Conservation (phyloP, 2,888 invertebrate species). For the Exephanes ischioxanthus region DNA sequence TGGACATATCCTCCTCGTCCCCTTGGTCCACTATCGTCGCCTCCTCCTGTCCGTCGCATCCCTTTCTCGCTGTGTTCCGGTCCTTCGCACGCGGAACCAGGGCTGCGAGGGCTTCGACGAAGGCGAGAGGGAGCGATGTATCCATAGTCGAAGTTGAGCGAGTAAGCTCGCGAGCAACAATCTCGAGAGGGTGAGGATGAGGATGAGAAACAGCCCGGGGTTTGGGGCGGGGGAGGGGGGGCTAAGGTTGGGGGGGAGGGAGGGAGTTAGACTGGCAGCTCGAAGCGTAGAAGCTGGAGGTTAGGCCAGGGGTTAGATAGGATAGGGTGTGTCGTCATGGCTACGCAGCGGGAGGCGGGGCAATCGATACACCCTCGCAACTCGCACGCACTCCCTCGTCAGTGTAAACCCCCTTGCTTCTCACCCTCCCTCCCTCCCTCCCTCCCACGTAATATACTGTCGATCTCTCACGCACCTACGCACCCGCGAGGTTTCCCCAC, state of each 20-base stretch:
- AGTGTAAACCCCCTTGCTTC: conserved; percentile 68
- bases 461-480: conserved; percentile 37
- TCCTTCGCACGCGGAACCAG: conserved; percentile 11
- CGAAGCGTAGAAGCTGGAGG: conserved; percentile 77
- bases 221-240: conserved; percentile 14
- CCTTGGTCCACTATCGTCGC: conserved; percentile 39
- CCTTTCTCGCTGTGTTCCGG: conserved; percentile 24
- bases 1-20: conserved; percentile 25
- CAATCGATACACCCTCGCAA: conserved; percentile 91
- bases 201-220: conserved; percentile 15
- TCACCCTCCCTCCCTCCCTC: neutral
- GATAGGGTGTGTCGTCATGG: conserved; percentile 86
- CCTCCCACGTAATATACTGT: conserved; percentile 10
- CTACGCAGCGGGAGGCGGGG: conserved; percentile 88
- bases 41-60: conserved; percentile 36
- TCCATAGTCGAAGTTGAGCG: conserved; percentile 28
- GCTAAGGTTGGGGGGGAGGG: conserved; percentile 20
- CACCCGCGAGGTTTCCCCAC: conserved; percentile 25
- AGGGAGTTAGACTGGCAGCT: conserved; percentile 39
- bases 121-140: conserved; percentile 15
- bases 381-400: conserved; percentile 85
- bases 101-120: neutral
- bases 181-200: conserved; percentile 36
- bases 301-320: conserved; percentile 82
- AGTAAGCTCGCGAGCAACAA: conserved; percentile 23